These are phyloP conservation scores for Paracanthobrama guichenoti DNA, from an alignment of 2,113 vertebrate genomes.

Conservation along the genomic window DNA sequence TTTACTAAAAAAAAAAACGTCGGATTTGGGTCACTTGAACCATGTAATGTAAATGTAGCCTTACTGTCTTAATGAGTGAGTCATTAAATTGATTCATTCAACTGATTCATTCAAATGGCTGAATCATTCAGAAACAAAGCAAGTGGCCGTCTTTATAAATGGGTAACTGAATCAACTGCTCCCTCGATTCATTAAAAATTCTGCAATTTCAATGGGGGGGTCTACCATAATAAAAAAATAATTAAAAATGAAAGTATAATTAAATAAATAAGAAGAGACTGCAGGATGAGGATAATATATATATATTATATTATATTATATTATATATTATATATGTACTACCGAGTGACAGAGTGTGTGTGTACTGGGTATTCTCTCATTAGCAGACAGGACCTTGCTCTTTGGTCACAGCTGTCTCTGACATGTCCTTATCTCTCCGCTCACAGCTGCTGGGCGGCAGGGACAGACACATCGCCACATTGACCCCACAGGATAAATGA, in stretches of 20 bases:
- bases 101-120: no score
- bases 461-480: conserved; percentile 13
- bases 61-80: no score
- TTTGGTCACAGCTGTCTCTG: conserved; percentile 36
- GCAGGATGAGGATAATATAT: neutral
- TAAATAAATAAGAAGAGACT: neutral
- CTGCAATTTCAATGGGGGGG: neutral
- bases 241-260: neutral
- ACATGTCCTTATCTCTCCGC: conserved; percentile 52
- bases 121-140: no score
- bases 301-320: no score
- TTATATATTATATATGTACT: neutral
- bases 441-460: conserved; percentile 20
- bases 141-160: no score
- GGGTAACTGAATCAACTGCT: no score
- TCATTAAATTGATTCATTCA: no score
- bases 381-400: conserved; percentile 47
- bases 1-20: no score
- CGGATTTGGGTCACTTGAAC: no score
- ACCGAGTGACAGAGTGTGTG: neutral
- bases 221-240: neutral
- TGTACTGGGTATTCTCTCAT: conserved; percentile 25
- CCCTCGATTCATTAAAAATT: no score
- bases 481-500: neutral
- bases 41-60: no score